A percentile compares a stretch with the other conserved stretches of the same genome.
phyloP scores from a whole-genome alignment of 2,888 invertebrate genomes.

The Cataglyphis livida region DNA sequence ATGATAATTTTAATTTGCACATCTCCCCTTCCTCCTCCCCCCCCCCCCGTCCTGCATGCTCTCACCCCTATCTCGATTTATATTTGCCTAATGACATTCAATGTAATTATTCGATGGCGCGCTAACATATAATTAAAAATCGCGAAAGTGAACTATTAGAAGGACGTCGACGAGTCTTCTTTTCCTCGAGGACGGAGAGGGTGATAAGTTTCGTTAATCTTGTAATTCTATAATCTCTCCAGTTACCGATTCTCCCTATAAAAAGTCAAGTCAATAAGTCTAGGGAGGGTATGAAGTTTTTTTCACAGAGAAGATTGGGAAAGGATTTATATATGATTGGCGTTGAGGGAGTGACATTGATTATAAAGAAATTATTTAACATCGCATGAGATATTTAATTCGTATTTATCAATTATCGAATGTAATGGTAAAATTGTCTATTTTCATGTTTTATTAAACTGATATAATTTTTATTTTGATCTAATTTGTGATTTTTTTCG shows the following conservation, averaged over 20 bases:
- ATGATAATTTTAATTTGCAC: constrained; percentile 72
- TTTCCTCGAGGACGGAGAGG: background rate
- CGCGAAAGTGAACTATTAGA: constrained; percentile 68
- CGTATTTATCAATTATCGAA: too few species aligned
- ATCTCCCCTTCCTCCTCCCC: constrained; percentile 54
- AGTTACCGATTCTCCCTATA: background rate
- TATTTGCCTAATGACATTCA: constrained; percentile 80
- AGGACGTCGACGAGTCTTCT: background rate
- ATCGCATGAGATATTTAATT: background rate
- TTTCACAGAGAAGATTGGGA: background rate
- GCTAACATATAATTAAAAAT: constrained; percentile 78
- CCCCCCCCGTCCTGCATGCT: background rate
- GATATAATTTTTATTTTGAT: background rate
- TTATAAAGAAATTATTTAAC: background rate
- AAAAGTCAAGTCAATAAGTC: background rate
- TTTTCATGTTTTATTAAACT: background rate
- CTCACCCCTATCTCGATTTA: constrained; percentile 68
- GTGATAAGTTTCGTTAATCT: constrained; percentile 31
- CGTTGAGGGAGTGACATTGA: background rate
- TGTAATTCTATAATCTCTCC: constrained; percentile 19
- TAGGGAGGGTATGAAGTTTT: background rate
- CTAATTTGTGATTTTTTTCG: background rate
- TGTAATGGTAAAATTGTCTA: background rate
- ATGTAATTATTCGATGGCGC: constrained; percentile 78
- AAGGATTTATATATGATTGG: background rate